Percentiles rank a stretch among this genome's conserved stretches.
Conservation (phyloP, 1,140 invertebrate genomes). For the Aphaenogaster rudis region DNA sequence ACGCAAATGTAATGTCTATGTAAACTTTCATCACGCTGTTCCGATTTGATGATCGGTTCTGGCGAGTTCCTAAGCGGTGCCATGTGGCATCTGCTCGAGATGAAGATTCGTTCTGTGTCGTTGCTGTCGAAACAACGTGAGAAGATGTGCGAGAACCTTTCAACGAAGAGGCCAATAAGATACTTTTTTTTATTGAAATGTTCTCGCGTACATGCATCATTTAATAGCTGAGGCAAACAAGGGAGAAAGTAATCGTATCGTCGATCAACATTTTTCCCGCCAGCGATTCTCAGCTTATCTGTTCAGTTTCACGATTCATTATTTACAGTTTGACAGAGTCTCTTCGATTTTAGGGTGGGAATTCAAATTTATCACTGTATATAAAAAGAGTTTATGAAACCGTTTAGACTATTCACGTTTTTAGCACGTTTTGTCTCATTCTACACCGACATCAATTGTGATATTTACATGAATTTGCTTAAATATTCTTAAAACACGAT, state of each 20-base stretch:
- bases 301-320: conserved; percentile 28
- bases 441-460: background rate
- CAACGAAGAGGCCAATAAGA: background rate
- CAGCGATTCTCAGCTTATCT: background rate
- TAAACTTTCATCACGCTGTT: background rate
- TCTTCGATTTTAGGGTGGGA: conserved; percentile 51
- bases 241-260: background rate
- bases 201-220: background rate
- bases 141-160: conserved; percentile 16
- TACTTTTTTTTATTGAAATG: conserved; percentile 16
- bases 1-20: conserved; percentile 6
- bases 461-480: conserved; percentile 20
- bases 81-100: background rate
- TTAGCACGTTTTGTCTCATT: background rate
- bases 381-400: background rate
- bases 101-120: background rate
- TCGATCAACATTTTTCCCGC: conserved; percentile 5
- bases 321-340: background rate
- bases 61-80: background rate
- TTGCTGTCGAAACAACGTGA: background rate
- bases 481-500: conserved; percentile 26
- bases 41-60: background rate
- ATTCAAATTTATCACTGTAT: conserved; percentile 18
- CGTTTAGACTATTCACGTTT: conserved; percentile 1
- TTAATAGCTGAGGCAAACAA: background rate